A percentile compares a stretch with the other conserved stretches of the same genome.
phyloP scores from a whole-genome alignment of 2,113 vertebrate genomes.

The Baryphthengus martii region DNA sequence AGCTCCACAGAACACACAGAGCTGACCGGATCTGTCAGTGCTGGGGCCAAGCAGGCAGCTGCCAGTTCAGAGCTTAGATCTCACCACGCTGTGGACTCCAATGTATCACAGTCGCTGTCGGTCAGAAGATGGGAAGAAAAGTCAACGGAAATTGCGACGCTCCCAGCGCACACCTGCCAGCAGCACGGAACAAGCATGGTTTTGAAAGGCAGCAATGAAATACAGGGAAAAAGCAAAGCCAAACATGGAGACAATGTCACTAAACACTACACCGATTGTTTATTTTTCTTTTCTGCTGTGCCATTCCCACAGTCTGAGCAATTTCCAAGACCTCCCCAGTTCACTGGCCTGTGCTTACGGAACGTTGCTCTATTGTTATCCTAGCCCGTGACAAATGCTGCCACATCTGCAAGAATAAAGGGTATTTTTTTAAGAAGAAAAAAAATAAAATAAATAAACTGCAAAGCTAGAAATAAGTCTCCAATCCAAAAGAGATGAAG shows the following conservation, averaged over 20 bases:
- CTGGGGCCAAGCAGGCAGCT: background rate
- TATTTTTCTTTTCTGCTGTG: background rate
- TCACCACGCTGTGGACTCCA: background rate
- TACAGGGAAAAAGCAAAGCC: background rate
- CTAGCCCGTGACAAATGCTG: too few relatives aligned
- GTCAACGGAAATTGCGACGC: background rate
- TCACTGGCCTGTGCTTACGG: background rate
- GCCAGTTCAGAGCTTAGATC: background rate
- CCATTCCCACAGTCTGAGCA: accelerated
- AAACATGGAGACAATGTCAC: background rate
- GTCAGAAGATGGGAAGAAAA: background rate
- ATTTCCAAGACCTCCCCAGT: background rate
- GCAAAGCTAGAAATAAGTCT: background rate
- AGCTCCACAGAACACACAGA: background rate
- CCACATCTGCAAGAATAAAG: background rate
- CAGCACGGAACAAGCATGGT: background rate
- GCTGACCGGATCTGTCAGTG: accelerated
- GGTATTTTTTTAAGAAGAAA: background rate
- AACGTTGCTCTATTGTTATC: too few relatives aligned
- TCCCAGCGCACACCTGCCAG: background rate
- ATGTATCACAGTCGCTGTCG: background rate
- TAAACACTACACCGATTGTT: too few relatives aligned
- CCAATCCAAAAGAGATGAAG: background rate
- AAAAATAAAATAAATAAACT: too few relatives aligned
- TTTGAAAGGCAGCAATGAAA: background rate